These are phyloP conservation scores for Ceyx cyanopectus DNA, from an alignment of 2,113 vertebrate genomes.

Conservation along the genomic window DNA sequence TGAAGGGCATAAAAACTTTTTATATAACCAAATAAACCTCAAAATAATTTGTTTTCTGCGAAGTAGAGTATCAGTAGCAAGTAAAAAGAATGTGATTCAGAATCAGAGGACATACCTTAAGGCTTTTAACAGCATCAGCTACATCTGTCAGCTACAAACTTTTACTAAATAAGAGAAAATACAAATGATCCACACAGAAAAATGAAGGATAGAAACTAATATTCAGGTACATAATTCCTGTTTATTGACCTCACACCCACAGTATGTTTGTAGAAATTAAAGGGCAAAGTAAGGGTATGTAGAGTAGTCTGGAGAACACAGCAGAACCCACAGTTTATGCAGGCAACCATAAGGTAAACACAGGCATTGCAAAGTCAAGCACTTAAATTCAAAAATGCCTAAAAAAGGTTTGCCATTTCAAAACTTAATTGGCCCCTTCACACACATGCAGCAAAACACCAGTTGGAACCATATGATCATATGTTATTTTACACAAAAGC, in stretches of 20 bases:
- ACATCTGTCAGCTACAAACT: not conserved
- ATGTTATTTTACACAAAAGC: not conserved
- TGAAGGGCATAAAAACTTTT: not conserved
- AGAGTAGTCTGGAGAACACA: not conserved
- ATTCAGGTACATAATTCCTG: not conserved
- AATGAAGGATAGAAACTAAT: not conserved
- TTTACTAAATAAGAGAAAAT: not conserved
- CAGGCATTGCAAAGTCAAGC: not conserved
- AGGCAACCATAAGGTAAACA: not conserved
- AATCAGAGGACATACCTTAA: not conserved
- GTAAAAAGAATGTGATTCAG: not conserved
- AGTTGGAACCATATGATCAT: not conserved
- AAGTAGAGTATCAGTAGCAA: not conserved
- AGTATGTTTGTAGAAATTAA: not conserved
- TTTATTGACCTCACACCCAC: not conserved
- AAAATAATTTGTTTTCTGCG: not conserved
- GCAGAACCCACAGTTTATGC: not conserved
- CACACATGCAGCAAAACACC: not conserved
- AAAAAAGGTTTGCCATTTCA: not conserved
- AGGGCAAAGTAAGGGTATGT: not conserved
- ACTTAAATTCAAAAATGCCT: not conserved
- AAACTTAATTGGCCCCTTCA: not conserved
- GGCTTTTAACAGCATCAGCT: not conserved
- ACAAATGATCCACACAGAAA: not conserved
- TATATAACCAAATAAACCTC: not conserved